Percentiles rank a stretch among this genome's conserved stretches.
Evolutionary conservation across 2,797 vertebrate species (phyloP).

Genomic region (Scomberomorus guttatus): DNA sequence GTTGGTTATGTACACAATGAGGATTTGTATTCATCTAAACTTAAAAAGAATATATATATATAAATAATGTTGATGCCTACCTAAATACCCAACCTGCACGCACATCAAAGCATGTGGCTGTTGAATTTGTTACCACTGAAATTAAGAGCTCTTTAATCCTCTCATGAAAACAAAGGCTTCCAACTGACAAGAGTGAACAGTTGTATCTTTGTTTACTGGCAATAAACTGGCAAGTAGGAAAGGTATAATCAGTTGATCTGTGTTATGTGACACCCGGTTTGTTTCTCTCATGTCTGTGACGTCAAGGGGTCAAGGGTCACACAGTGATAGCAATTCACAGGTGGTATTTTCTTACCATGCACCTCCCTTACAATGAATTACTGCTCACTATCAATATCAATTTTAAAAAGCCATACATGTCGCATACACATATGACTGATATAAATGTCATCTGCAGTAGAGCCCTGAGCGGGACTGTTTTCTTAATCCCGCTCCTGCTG

Average conservation of each 20-base stretch:
- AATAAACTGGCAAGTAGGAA: constrained; percentile 31
- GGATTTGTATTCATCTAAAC: constrained; percentile 14
- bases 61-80: constrained; percentile 5
- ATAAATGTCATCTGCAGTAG: constrained; percentile 25
- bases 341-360: background rate
- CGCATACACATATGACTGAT: constrained; percentile 22
- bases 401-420: background rate
- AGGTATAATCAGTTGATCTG: constrained; percentile 19
- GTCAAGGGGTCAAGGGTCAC: constrained; percentile 1
- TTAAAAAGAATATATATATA: background rate
- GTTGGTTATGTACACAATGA: constrained; percentile 4
- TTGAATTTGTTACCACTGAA: constrained; percentile 17
- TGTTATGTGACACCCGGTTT: background rate
- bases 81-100: constrained; percentile 31
- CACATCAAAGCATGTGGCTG: constrained; percentile 34
- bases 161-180: constrained; percentile 50
- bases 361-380: background rate
- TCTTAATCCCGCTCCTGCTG: too few relatives aligned
- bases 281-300: background rate
- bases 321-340: background rate
- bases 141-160: constrained; percentile 45
- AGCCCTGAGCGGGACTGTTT: too few relatives aligned
- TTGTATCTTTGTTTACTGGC: constrained; percentile 25
- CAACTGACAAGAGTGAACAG: constrained; percentile 23
- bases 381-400: background rate